Evolutionary conservation across 2,797 vertebrate genomes (phyloP), one percentile per base, ranked within the genome.

Genomic region (Geotrypetes seraphini): DNA sequence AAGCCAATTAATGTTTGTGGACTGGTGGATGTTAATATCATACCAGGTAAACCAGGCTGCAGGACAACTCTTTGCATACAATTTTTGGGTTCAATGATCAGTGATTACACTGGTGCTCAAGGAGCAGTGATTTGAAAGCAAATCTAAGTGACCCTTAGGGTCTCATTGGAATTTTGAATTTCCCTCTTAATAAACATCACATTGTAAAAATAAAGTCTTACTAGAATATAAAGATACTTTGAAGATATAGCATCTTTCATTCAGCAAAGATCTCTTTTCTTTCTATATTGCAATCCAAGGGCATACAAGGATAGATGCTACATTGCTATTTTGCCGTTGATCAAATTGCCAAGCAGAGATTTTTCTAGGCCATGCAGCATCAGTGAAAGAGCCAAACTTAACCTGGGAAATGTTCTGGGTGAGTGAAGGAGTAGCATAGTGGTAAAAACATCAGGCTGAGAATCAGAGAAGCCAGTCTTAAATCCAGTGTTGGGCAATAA

Each of bases 11-110:
- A 58, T 46, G 25, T 31, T 41, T 54, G 21, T 10, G 46, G 40
- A 43, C 53, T 7, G 1, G 48, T 33, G 25, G 43, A 55, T 22
- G 59, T 69, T 66, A 68, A 70, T 73, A 47, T 45, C 39, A 62
- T 48, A 60, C 59, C 43, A 40, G 32, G 26, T 11, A 0, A 1
- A 60, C 50, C 58, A 51, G 12, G 16, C 14, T 22, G 42, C 16
- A 36, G 32, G 36, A 63, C 37, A 47, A 50, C 56, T 46, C 51
- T 50, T 45, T n/a, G 28, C 1, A 6, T 50, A 19, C 41, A 46
- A 58, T 48, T 60, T 51, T 46, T 21, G 39, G 37, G 33, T 37
- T 61, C 56, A 50, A 29, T 45, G 38, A 62, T 49, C 41, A 40
- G 36, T 51, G 33, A 40, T 49, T 5, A 3, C 24, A 25, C 53